Percentiles rank a stretch among this genome's conserved stretches.
These are phyloP conservation scores for Melanerpes aurifrons DNA, from an alignment of 2,113 vertebrate genomes.

Conservation along the genomic window DNA sequence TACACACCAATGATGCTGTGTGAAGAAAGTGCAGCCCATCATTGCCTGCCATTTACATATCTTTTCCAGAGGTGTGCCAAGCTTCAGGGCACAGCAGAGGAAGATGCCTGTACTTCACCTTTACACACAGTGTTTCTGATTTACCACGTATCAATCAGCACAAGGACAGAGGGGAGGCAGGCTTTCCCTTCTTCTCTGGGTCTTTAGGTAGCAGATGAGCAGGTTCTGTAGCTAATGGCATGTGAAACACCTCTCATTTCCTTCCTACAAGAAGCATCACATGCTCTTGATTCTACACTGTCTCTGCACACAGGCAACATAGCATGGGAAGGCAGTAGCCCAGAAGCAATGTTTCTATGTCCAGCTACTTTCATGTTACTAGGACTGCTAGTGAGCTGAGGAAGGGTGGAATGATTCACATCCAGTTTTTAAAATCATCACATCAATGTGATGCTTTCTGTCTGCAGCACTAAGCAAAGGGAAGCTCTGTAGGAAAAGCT, in stretches of 20 bases:
- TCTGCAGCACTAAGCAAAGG: neutral
- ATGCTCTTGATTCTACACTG: neutral
- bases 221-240: neutral
- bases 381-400: neutral
- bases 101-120: neutral
- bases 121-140: neutral
- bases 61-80: neutral
- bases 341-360: neutral
- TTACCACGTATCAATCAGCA: neutral
- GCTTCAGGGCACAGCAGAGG: neutral
- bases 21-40: neutral
- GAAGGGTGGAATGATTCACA: neutral
- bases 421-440: neutral
- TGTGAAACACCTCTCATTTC: neutral
- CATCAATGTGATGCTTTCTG: neutral
- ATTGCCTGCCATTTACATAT: neutral
- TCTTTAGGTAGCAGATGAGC: neutral
- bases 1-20: neutral
- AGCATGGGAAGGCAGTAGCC: neutral
- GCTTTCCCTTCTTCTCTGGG: neutral
- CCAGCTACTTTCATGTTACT: neutral
- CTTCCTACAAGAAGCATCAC: fast-evolving
- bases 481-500: neutral
- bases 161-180: neutral
- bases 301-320: neutral